Conservation (phyloP, 1,140 invertebrate species). For the Catajapyx aquilonaris region DNA sequence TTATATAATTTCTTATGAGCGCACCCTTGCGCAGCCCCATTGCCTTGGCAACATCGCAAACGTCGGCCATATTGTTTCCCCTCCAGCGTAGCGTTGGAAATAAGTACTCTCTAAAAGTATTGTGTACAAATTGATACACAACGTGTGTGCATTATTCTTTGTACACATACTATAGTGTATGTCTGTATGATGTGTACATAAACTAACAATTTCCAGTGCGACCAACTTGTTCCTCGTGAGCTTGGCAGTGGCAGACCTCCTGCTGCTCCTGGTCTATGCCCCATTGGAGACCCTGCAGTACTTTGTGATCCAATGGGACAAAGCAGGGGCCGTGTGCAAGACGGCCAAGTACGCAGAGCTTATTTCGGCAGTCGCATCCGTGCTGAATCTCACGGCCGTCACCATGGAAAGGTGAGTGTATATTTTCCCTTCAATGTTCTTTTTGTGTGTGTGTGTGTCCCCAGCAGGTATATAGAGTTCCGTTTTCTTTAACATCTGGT, state of each 20-base stretch:
- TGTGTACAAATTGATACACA: background rate
- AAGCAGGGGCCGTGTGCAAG: slow-evolving; percentile 20
- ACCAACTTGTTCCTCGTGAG: slow-evolving; percentile 18
- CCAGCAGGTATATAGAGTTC: too few relatives aligned
- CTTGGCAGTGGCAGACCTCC: slow-evolving; percentile 22
- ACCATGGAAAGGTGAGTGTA: slow-evolving; percentile 23
- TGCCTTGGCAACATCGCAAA: background rate
- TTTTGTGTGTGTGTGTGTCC: too few relatives aligned
- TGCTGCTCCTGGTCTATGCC: slow-evolving; percentile 21
- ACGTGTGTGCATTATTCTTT: too few relatives aligned
- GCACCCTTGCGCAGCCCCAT: background rate
- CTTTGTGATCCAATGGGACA: slow-evolving; percentile 19
- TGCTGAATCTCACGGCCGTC: slow-evolving; percentile 22
- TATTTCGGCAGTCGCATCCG: slow-evolving; percentile 20
- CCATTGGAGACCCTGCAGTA: slow-evolving; percentile 22
- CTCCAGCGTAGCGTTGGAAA: background rate
- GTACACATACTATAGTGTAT: too few relatives aligned
- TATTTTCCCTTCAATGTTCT: too few relatives aligned
- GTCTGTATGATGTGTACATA: too few relatives aligned
- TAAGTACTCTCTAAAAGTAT: background rate
- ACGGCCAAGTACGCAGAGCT: slow-evolving; percentile 19
- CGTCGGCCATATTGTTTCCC: background rate
- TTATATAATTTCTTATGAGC: too few relatives aligned
- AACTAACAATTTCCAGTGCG: slow-evolving; percentile 8
- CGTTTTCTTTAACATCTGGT: too few relatives aligned